Evolutionary conservation across 2,888 invertebrate genomes (phyloP), one percentile per base, ranked within the genome.

Genomic region (Thysanoteuthis rhombus): DNA sequence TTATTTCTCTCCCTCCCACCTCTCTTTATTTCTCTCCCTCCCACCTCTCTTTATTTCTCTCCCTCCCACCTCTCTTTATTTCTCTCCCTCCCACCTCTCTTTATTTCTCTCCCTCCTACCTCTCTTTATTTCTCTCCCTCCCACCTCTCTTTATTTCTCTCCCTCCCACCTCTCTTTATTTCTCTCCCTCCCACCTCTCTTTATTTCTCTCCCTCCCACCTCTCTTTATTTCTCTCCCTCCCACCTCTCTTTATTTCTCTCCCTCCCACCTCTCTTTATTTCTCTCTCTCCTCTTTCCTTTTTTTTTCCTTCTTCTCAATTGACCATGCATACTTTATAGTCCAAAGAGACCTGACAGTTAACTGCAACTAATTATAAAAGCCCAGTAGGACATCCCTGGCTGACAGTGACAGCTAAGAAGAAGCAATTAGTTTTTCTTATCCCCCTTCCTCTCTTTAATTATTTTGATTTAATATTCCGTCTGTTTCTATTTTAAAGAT

Each of bases 301-400:
- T 42, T 42, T 42, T 42, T 16, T 42, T 42, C 42, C 16, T 42
- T n/a, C n/a, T 16, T 75, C 75, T 75, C n/a, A 75, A 75, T 36
- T 75, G 75, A 75, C 75, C 75, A 75, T 52, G 52, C 52, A 52
- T 75, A 36, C 75, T 75, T 75, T 75, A 75, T 75, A 36, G n/a
- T 75, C 75, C 75, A n/a, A 36, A n/a, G n/a, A 75, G 75, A 75
- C 36, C 75, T 75, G 75, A 75, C 75, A 75, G 36, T 75, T 75
- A 75, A 75, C 75, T 75, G n/a, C 75, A 75, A 75, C 75, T 75
- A 75, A 75, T 75, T 75, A 75, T 75, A 75, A 75, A n/a, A n/a
- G n/a, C n/a, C 10, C 75, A 75, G 75, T 36, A 75, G 75, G 75
- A 75, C 75, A 36, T 75, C 36, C 75, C 12, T 75, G 22, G n/a